These are phyloP conservation scores for Pseudomyrmex sp. DNA, from an alignment of 1,140 invertebrate genomes.

Conservation along the genomic window DNA sequence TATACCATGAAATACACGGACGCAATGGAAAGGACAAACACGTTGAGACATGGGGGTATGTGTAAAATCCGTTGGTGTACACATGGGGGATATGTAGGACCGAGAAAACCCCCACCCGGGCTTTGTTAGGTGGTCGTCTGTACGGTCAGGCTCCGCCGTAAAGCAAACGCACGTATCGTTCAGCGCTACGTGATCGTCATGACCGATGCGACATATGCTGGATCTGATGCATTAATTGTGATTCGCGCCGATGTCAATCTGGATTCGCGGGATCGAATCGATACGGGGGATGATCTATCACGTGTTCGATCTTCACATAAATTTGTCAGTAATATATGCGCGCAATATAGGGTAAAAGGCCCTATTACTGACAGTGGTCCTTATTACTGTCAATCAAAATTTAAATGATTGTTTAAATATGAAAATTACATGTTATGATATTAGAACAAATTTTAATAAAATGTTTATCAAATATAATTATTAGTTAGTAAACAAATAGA, in stretches of 20 bases:
- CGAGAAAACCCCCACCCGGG: slow-evolving; percentile 57
- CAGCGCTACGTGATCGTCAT: slow-evolving; percentile 79
- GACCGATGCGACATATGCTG: slow-evolving; percentile 59
- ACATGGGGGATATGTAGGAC: slow-evolving; percentile 66
- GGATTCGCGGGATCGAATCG: slow-evolving; percentile 38
- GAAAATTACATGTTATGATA: too few relatives aligned
- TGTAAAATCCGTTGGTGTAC: slow-evolving; percentile 53
- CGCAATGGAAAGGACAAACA: slow-evolving; percentile 55
- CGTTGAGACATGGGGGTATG: slow-evolving; percentile 51
- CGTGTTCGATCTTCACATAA: background rate
- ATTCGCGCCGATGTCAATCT: slow-evolving; percentile 63
- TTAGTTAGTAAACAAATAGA: too few relatives aligned
- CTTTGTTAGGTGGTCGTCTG: slow-evolving; percentile 60
- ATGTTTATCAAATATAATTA: too few relatives aligned
- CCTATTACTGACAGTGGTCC: too few relatives aligned
- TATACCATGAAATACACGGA: slow-evolving; percentile 75
- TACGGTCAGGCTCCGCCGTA: slow-evolving; percentile 65
- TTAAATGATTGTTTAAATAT: too few relatives aligned
- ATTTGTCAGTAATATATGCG: too few relatives aligned
- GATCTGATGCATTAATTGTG: slow-evolving; percentile 79
- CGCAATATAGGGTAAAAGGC: too few relatives aligned
- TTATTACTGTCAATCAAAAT: too few relatives aligned
- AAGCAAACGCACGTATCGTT: slow-evolving; percentile 75
- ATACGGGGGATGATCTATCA: background rate
- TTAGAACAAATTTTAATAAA: too few relatives aligned